These are phyloP conservation scores for Trichogramma dendrolimi DNA, from an alignment of 2,888 invertebrate genomes.

Conservation along the genomic window DNA sequence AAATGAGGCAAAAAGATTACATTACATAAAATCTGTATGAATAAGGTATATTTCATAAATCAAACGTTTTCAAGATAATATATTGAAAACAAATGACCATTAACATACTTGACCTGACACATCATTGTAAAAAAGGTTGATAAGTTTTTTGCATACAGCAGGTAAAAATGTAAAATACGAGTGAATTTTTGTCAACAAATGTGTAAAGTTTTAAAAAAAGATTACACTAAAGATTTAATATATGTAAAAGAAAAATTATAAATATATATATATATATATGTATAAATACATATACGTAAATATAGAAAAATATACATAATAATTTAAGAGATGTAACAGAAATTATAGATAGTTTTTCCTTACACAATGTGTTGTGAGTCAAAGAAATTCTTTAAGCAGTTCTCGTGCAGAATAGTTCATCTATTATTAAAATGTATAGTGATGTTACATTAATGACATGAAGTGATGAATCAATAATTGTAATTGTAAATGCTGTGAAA, in stretches of 20 bases:
- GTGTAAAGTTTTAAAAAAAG: conserved; percentile 16
- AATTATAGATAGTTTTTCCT: not conserved
- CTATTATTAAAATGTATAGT: too few relatives aligned
- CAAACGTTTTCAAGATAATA: not conserved
- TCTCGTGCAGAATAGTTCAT: too few relatives aligned
- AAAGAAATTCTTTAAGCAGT: too few relatives aligned
- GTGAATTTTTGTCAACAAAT: too few relatives aligned
- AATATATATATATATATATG: conserved; percentile 16
- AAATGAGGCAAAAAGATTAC: conserved; percentile 6
- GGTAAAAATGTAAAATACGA: too few relatives aligned
- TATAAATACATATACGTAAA: conserved; percentile 15
- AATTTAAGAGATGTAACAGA: conserved; percentile 12
- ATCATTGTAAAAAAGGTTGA: conserved; percentile 19
- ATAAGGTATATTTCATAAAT: conserved; percentile 17
- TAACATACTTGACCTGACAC: conserved; percentile 8
- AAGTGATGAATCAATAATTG: conserved; percentile 31
- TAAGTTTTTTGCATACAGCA: too few relatives aligned
- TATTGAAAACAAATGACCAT: conserved; percentile 19
- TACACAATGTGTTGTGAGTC: too few relatives aligned
- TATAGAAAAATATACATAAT: conserved; percentile 10
- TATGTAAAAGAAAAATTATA: conserved; percentile 18
- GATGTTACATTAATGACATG: conserved; percentile 1
- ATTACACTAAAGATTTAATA: conserved; percentile 4
- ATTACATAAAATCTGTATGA: conserved; percentile 5
- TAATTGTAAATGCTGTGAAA: conserved; percentile 29